Evolutionary conservation across 2,113 vertebrate genomes (phyloP).

Genomic region (Tetraodon nigroviridis): DNA sequence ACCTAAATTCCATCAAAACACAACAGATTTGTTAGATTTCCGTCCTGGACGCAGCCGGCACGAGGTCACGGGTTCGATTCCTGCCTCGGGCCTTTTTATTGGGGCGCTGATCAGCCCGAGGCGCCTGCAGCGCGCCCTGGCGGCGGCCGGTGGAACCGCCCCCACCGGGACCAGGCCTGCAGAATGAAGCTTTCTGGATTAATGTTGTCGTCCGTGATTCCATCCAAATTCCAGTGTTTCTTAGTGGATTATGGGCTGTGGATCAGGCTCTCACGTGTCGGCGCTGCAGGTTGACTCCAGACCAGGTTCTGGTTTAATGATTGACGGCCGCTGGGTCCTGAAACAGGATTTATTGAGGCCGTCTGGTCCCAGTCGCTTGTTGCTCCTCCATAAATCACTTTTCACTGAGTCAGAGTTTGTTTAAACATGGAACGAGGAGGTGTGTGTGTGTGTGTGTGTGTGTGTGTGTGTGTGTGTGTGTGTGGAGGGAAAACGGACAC

Average conservation of each 20-base stretch:
- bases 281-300: neutral
- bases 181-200: too few species aligned
- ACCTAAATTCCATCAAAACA: too few species aligned
- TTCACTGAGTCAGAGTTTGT: slow-evolving; percentile 10
- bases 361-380: neutral
- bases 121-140: too few species aligned
- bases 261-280: neutral
- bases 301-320: slow-evolving; percentile 15
- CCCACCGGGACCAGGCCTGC: too few species aligned
- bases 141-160: too few species aligned
- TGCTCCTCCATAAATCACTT: neutral
- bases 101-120: too few species aligned
- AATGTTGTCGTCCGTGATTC: too few species aligned
- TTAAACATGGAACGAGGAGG: slow-evolving; percentile 5
- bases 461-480: neutral
- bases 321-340: slow-evolving; percentile 6
- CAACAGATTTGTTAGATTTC: too few species aligned
- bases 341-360: neutral
- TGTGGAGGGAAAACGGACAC: neutral
- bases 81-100: too few species aligned
- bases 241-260: neutral
- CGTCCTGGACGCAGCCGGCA: too few species aligned
- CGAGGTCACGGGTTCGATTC: too few species aligned
- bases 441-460: slow-evolving; percentile 7
- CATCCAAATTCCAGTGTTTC: neutral